Conservation (phyloP, 2,113 vertebrate genomes). For the Scortum barcoo region DNA sequence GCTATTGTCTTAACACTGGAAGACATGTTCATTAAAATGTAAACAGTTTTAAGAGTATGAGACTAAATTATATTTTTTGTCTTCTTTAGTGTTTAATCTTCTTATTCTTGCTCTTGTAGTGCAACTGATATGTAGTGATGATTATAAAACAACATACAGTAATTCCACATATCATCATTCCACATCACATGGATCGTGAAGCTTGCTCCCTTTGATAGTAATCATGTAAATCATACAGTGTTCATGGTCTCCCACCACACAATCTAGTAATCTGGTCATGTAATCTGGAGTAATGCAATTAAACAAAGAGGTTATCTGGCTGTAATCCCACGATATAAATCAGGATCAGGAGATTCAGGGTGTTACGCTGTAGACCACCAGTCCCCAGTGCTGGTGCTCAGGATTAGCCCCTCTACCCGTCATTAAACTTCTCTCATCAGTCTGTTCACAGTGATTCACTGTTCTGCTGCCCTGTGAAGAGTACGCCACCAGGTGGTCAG, state of each 20-base stretch:
- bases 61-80: not conserved
- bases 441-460: not conserved
- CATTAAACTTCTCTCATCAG: conserved; percentile 1
- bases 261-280: conserved; percentile 49
- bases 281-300: conserved; percentile 63
- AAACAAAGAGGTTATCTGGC: conserved; percentile 41
- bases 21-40: not conserved
- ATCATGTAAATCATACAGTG: not conserved
- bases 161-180: not conserved
- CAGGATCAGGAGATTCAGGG: conserved; percentile 35
- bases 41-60: not conserved
- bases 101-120: not conserved
- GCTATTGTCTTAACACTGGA: not conserved
- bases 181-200: not conserved
- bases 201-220: not conserved
- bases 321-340: conserved; percentile 53
- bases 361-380: conserved; percentile 5
- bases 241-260: not conserved
- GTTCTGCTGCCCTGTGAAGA: not conserved
- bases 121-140: not conserved
- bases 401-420: conserved; percentile 22
- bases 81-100: not conserved
- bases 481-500: conserved; percentile 22
- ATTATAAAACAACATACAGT: not conserved
- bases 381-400: conserved; percentile 8